These are phyloP conservation scores for Petaurus breviceps DNA, from an alignment of 2,113 vertebrate species.

Conservation along the genomic window DNA sequence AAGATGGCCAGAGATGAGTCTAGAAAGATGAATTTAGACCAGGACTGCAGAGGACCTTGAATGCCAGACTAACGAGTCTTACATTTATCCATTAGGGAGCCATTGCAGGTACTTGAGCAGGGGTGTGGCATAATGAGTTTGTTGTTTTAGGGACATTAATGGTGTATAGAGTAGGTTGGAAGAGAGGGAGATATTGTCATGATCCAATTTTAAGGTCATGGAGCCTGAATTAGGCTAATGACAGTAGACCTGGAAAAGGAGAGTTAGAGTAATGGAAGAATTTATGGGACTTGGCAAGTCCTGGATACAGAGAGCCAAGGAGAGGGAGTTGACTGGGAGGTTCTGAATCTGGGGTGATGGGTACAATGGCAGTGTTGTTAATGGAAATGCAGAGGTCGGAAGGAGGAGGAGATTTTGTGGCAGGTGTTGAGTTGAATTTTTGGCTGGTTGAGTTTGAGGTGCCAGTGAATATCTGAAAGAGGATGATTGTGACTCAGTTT, in stretches of 20 bases:
- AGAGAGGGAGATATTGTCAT: not conserved
- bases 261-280: not conserved
- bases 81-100: not conserved
- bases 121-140: not conserved
- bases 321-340: not conserved
- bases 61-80: not conserved
- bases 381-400: not conserved
- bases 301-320: not conserved
- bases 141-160: not conserved
- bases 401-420: not conserved
- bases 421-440: not conserved
- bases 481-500: not conserved
- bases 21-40: not conserved
- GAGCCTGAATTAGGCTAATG: not conserved
- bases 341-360: not conserved
- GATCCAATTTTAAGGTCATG: not conserved
- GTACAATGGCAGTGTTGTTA: not conserved
- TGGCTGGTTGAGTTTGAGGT: not conserved
- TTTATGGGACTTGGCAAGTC: not conserved
- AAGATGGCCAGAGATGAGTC: not conserved
- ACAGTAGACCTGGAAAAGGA: not conserved
- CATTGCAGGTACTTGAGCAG: not conserved
- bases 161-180: not conserved
- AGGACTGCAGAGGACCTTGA: not conserved
- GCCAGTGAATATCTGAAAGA: not conserved